Evolutionary conservation across 1,140 invertebrate species (phyloP), one percentile per base, ranked within the genome.

Genomic region (Trichonephila inaurata): DNA sequence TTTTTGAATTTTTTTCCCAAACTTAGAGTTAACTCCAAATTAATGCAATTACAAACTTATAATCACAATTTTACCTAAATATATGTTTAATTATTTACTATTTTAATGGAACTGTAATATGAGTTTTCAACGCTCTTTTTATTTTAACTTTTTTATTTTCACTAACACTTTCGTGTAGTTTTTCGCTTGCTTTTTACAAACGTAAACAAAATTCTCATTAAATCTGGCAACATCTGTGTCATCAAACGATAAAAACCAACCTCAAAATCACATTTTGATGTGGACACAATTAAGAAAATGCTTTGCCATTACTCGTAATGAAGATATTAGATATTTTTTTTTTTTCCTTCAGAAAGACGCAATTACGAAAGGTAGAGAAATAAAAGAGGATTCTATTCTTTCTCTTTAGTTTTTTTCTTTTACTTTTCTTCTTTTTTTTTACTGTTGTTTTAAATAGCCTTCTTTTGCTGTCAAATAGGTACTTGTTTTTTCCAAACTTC

Each of bases 231-330:
- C 87, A 89, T 64, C 87, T 89, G 87, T 66, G 33, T 69, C 87
- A 69, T 58, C 64, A 72, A 14, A 89, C 18, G 87, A 72, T 19
- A 69, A 72, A 89, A 62, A 88, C 40, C 64, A 28, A 18, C 64
- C 62, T 51, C 44, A 64, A 24, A 88, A 88, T 88, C 61, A 66
- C 62, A 64, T 88, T 69, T 88, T 88, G 86, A 89, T 72, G 87
- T 51, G 40, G 60, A 69, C 64, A 64, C 87, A 89, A 89, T 89
- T 89, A 89, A 69, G 87, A 64, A 89, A 89, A 89, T 51, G 64
- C 69, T 69, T 51, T 24, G 33, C 62, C 64, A 89, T 89, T 89
- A 89, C 87, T 16, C 16, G 18, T 89, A 64, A 89, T 89, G 87
- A 77, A 89, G 87, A 51, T 69, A 69, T 44, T 61, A 69, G 64